Evolutionary conservation across 1,140 invertebrate species (phyloP).

Genomic region (Leptinotarsa texana): DNA sequence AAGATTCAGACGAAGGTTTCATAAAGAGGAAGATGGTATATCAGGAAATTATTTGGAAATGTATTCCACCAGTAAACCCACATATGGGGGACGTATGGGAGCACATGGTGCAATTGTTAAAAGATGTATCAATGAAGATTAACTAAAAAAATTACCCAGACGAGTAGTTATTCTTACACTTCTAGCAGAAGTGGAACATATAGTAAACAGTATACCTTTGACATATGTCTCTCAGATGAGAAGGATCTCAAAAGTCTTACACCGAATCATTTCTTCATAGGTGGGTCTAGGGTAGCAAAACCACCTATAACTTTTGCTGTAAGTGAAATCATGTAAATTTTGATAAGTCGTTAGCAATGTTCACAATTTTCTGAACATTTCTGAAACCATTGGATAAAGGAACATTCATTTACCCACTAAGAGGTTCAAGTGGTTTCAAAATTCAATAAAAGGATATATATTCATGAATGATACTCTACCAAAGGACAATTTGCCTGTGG

Average conservation of each 20-base stretch:
- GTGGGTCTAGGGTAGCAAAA: background rate
- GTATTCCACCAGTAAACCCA: background rate
- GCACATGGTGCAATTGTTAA: background rate
- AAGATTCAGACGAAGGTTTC: background rate
- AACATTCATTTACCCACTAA: background rate
- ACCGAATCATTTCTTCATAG: background rate
- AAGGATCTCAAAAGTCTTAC: background rate
- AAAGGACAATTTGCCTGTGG: slow-evolving; percentile 44
- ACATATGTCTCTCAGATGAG: background rate
- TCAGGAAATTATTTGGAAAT: background rate
- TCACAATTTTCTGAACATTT: background rate
- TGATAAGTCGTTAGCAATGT: background rate
- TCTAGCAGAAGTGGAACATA: background rate
- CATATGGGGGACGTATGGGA: background rate
- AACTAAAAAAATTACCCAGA: background rate
- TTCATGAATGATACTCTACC: slow-evolving; percentile 34
- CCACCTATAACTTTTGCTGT: background rate
- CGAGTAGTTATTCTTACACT: background rate
- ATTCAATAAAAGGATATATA: slow-evolving; percentile 31
- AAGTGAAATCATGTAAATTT: background rate
- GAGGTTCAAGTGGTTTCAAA: background rate
- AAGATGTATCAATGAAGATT: background rate
- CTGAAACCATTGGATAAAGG: slow-evolving; percentile 7
- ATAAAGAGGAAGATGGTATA: background rate
- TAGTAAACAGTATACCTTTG: background rate